These are phyloP conservation scores for Myotis davidii DNA, from an alignment of 2,113 vertebrate genomes.

Conservation along the genomic window DNA sequence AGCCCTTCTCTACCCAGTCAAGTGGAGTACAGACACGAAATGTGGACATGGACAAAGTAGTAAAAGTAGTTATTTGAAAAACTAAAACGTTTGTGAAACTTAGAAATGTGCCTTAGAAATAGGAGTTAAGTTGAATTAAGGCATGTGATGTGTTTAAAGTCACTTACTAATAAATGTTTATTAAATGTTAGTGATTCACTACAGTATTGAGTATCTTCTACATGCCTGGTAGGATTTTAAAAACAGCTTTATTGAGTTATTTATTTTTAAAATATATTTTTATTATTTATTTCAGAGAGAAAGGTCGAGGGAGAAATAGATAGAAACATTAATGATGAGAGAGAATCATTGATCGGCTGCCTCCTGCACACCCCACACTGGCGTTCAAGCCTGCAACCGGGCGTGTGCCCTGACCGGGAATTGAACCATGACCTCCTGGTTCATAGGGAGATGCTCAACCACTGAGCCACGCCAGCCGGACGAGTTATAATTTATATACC, in stretches of 20 bases:
- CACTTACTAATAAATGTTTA: background rate
- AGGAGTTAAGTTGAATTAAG: background rate
- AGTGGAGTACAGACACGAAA: background rate
- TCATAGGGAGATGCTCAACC: no score
- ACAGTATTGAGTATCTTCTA: background rate
- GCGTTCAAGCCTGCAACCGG: no score
- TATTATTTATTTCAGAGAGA: no score
- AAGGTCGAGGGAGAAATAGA: no score
- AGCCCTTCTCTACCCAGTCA: background rate
- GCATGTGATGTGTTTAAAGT: background rate
- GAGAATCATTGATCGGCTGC: no score
- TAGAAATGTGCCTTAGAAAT: background rate
- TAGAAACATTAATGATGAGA: no score
- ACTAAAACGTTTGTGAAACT: background rate
- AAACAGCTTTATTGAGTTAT: background rate
- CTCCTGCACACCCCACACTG: no score
- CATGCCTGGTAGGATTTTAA: background rate
- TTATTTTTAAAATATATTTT: no score
- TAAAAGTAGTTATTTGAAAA: background rate
- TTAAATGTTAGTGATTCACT: background rate
- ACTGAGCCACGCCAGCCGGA: no score
- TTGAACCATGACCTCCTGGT: no score
- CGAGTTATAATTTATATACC: background rate
- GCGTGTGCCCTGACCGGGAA: no score
- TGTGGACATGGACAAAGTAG: background rate